Evolutionary conservation across 2,797 vertebrate species (phyloP).

Genomic region (Pampus argenteus): DNA sequence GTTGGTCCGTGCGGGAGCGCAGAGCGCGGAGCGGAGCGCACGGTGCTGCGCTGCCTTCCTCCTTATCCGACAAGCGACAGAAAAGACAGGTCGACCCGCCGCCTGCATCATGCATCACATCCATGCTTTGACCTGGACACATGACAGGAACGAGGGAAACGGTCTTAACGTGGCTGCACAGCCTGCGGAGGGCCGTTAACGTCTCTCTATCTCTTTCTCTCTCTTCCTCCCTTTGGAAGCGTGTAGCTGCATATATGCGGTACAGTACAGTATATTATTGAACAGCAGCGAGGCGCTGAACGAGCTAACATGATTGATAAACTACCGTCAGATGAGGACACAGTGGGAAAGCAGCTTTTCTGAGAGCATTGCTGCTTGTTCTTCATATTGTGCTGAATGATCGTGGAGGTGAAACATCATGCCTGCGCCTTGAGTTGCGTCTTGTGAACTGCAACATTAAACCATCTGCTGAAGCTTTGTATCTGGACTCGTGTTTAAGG

Average conservation of each 20-base stretch:
- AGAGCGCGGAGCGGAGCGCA: slow-evolving; percentile 69
- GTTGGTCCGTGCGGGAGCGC: slow-evolving; percentile 70
- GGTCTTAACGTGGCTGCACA: slow-evolving; percentile 4
- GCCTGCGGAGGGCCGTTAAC: slow-evolving; percentile 25
- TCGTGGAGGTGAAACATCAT: slow-evolving; percentile 44
- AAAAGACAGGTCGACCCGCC: slow-evolving; percentile 56
- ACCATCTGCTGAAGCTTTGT: slow-evolving; percentile 38
- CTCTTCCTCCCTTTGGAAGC: too few relatives aligned
- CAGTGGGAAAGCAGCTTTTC: neutral
- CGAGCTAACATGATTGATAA: slow-evolving; percentile 45
- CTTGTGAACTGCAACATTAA: slow-evolving; percentile 52
- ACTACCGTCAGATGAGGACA: slow-evolving; percentile 17
- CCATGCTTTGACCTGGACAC: slow-evolving; percentile 48
- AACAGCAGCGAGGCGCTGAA: slow-evolving; percentile 18
- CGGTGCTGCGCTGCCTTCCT: slow-evolving; percentile 65
- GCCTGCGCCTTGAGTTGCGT: slow-evolving; percentile 50
- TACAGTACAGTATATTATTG: slow-evolving; percentile 28
- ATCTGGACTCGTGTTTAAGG: slow-evolving; percentile 43
- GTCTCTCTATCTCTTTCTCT: slow-evolving; percentile 15
- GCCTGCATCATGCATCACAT: slow-evolving; percentile 37
- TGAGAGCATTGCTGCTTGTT: slow-evolving; percentile 27
- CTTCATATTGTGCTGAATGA: slow-evolving; percentile 30
- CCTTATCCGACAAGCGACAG: slow-evolving; percentile 54
- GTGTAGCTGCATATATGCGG: slow-evolving; percentile 53
- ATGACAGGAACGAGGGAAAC: slow-evolving; percentile 19